Percentiles rank a stretch among this genome's conserved stretches.
Evolutionary conservation across 2,888 invertebrate species (phyloP).

Genomic region (Mantis religiosa): DNA sequence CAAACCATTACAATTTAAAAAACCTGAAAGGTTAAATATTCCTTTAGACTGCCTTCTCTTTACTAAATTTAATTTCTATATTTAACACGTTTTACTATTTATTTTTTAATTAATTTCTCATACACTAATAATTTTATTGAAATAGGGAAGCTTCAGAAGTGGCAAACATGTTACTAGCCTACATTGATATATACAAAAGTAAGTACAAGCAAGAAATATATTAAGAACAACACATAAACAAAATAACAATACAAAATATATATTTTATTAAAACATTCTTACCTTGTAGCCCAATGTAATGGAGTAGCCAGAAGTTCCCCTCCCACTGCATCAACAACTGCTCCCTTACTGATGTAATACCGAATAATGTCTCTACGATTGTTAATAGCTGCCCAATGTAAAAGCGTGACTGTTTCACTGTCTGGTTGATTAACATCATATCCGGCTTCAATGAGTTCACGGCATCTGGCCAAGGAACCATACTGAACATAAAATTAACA

Average conservation of each 20-base stretch:
- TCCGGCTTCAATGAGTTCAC: slow-evolving; percentile 86
- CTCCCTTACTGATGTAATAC: slow-evolving; percentile 81
- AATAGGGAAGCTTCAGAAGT: too few relatives aligned
- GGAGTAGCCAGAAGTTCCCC: slow-evolving; percentile 96
- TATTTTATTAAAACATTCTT: slow-evolving; percentile 16
- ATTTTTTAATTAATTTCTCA: too few relatives aligned
- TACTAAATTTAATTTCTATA: too few relatives aligned
- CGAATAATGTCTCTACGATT: slow-evolving; percentile 89
- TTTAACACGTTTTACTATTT: too few relatives aligned
- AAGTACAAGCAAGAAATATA: neutral
- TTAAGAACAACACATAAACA: too few relatives aligned
- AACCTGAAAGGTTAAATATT: too few relatives aligned
- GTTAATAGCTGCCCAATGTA: slow-evolving; percentile 99
- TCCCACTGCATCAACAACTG: slow-evolving; percentile 87
- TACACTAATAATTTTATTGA: too few relatives aligned
- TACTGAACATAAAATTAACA: slow-evolving; percentile 52
- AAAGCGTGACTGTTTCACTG: slow-evolving; percentile 87
- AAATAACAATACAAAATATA: neutral
- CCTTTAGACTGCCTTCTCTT: too few relatives aligned
- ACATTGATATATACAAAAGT: neutral
- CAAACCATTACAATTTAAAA: too few relatives aligned
- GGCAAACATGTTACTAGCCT: too few relatives aligned
- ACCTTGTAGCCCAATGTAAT: slow-evolving; percentile 95
- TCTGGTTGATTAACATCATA: slow-evolving; percentile 94
- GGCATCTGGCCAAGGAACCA: slow-evolving; percentile 77